A percentile compares a stretch with the other conserved stretches of the same genome.
These are phyloP conservation scores for Hylyphantes graminicola DNA, from an alignment of 1,140 invertebrate species.

Conservation along the genomic window DNA sequence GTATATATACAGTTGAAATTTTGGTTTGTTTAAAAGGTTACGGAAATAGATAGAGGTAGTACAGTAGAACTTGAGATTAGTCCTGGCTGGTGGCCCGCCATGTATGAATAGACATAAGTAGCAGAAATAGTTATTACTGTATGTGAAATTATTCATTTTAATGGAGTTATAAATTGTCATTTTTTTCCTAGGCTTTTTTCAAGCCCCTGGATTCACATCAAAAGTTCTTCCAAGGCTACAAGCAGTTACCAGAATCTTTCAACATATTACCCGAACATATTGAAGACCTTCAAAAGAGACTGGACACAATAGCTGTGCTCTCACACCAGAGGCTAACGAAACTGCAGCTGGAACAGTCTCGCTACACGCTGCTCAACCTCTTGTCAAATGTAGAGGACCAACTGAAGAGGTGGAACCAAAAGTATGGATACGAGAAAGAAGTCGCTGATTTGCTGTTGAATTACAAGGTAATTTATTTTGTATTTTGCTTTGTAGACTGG, in stretches of 20 bases:
- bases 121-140: too few relatives aligned
- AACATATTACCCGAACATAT: conserved; percentile 82
- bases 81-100: too few relatives aligned
- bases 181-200: conserved; percentile 78
- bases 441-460: conserved; percentile 86
- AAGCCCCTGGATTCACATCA: conserved; percentile 80
- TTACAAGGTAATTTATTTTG: conserved; percentile 75
- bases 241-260: conserved; percentile 72
- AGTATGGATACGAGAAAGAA: conserved; percentile 85
- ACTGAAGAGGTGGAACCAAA: conserved; percentile 86
- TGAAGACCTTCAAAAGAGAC: conserved; percentile 80
- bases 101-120: too few relatives aligned
- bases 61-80: too few relatives aligned
- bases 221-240: conserved; percentile 79
- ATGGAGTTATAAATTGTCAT: conserved; percentile 9
- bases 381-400: conserved; percentile 89
- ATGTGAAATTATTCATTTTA: background rate
- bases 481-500: too few relatives aligned
- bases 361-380: conserved; percentile 76
- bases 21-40: too few relatives aligned
- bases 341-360: conserved; percentile 66
- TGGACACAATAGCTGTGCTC: conserved; percentile 70
- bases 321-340: conserved; percentile 63
- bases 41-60: too few relatives aligned
- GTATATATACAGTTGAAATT: too few relatives aligned